phyloP scores from a whole-genome alignment of 2,888 invertebrate species.

The Epicampocera succincta region DNA sequence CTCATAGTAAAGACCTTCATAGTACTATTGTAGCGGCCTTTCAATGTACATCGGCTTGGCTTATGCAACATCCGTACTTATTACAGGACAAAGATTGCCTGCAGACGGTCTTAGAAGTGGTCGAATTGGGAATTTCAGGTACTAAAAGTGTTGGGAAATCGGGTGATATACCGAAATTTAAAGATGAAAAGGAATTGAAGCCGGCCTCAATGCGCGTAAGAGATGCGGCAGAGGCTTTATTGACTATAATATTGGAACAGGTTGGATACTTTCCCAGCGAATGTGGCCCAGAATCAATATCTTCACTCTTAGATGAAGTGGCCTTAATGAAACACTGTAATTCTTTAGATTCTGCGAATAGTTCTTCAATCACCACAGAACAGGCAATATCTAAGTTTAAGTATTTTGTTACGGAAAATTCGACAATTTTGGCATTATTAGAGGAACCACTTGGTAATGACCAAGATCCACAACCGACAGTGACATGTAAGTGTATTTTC shows the following conservation, averaged over 20 bases:
- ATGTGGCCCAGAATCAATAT: constrained; percentile 91
- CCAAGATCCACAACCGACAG: constrained; percentile 96
- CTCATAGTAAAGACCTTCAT: constrained; percentile 96
- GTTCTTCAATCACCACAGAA: constrained; percentile 78
- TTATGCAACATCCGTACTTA: constrained; percentile 94
- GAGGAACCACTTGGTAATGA: constrained; percentile 97
- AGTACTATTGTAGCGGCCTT: constrained; percentile 97
- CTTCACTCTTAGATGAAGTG: constrained; percentile 93
- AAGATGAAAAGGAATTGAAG: constrained; percentile 97
- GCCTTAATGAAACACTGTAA: constrained; percentile 90
- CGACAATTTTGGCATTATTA: constrained; percentile 92
- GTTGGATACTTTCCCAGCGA: constrained; percentile 92
- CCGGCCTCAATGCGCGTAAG: constrained; percentile 98
- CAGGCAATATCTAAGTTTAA: constrained; percentile 88
- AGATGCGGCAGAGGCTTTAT: constrained; percentile 97
- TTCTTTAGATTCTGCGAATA: constrained; percentile 81
- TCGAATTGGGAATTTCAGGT: constrained; percentile 98
- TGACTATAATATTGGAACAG: constrained; percentile 95
- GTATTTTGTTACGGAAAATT: constrained; percentile 96
- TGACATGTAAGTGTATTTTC: constrained; percentile 83
- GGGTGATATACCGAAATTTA: constrained; percentile 94
- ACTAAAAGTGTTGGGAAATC: constrained; percentile 93
- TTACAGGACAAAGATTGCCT: constrained; percentile 95
- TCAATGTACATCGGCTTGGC: constrained; percentile 95
- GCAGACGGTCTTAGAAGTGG: constrained; percentile 96